phyloP scores from a whole-genome alignment of 2,888 invertebrate species.

The Melanostoma scalare region DNA sequence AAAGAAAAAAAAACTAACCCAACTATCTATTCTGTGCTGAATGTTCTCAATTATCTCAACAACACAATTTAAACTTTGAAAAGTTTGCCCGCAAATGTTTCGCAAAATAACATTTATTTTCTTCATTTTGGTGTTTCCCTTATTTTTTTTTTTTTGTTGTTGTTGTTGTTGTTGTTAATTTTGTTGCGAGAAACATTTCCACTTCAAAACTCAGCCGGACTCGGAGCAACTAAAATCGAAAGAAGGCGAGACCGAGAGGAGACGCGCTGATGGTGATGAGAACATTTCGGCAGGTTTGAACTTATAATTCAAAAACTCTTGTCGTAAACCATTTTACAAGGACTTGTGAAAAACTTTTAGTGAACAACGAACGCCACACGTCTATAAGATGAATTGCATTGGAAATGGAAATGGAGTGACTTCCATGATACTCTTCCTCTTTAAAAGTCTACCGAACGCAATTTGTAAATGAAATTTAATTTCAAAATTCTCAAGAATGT shows the following conservation, averaged over 20 bases:
- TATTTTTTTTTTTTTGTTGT: constrained; percentile 4
- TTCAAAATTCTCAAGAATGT: constrained; percentile 49
- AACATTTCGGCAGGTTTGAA: constrained; percentile 55
- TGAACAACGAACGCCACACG: neutral
- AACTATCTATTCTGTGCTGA: constrained; percentile 48
- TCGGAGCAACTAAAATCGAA: neutral
- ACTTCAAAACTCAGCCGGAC: constrained; percentile 44
- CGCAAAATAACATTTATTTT: constrained; percentile 41
- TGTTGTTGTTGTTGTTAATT: constrained; percentile 22
- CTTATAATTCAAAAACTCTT: constrained; percentile 52
- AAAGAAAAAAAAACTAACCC: constrained; percentile 1
- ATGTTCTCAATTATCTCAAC: constrained; percentile 70
- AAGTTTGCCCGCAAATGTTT: constrained; percentile 65
- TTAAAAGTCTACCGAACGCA: constrained; percentile 49
- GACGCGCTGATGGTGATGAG: neutral
- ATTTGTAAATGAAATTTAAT: constrained; percentile 69
- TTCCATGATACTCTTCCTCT: constrained; percentile 35
- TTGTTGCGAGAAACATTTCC: constrained; percentile 57
- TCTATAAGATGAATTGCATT: constrained; percentile 4
- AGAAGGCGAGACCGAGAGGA: neutral
- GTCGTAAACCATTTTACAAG: constrained; percentile 15
- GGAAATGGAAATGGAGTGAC: constrained; percentile 36
- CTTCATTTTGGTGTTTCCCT: constrained; percentile 17
- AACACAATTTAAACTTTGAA: constrained; percentile 70
- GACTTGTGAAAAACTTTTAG: constrained; percentile 4